Base-by-base conservation (phyloP, 2,888 invertebrate genomes). In the Xestoiulus laeticollis region DNA sequence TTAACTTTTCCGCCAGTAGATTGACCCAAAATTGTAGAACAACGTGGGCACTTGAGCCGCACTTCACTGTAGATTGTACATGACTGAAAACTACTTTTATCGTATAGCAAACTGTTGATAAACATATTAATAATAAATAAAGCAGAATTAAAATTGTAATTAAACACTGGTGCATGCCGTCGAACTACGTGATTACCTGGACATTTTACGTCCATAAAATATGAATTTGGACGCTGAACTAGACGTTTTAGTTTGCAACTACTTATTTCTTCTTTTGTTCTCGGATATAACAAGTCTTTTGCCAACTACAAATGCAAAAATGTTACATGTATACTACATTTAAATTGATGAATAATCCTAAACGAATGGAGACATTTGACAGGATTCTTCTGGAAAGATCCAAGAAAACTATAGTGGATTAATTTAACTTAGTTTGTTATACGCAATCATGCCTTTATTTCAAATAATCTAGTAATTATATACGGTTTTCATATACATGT, bases 131-230 rank as follows among this genome's bases (percentile, higher is more conserved):
- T 68, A 10, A 26, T 26, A 68, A 22, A n/a, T 68, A 26, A 26
- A 68, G 26, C 26, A 68, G 68, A 68, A 68, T 68, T n/a, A 6
- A n/a, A 59, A 12, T 48, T 48, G 19, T 68, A 68, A 68, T 68
- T 68, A 68, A 6, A n/a, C 6, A 53, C n/a, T 4, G 16, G 19
- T 19, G 5, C 1, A 26, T 26, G 8, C 8, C 26, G 19, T 59
- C 22, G 8, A 22, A 10, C 68, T 26, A 2, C 2, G 26, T 33
- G 8, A 10, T 19, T 88, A 94, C 95, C 99, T 90, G 99, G 99
- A 93, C 99, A 99, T 93, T 99, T 99, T 53, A 99, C 99, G 93
- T 99, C 99, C 99, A 99, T 99, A 93, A 99, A 99, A 93, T 98
- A 99, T 90, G 98, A 98, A 93, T 99, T 99, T 38, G 99, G 99